A percentile compares a stretch with the other conserved stretches of the same genome.
Evolutionary conservation across 2,113 vertebrate species (phyloP).

Genomic region (Thermophis baileyi): DNA sequence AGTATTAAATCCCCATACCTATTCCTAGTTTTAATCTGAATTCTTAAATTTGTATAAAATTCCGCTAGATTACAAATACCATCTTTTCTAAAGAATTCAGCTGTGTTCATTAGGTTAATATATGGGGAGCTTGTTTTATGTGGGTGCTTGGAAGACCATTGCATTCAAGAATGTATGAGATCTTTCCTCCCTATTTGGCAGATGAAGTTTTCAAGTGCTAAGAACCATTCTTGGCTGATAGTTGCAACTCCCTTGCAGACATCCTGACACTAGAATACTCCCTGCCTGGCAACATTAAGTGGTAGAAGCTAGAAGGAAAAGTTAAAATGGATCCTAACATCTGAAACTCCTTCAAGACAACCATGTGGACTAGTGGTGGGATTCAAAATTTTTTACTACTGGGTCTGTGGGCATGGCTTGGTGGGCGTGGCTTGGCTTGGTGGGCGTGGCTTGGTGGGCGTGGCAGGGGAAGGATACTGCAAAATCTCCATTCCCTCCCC

Average conservation of each 20-base stretch:
- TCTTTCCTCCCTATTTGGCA: constrained; percentile 73
- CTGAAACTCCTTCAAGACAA: neutral
- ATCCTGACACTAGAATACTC: constrained; percentile 75
- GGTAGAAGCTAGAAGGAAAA: constrained; percentile 74
- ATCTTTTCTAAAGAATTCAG: constrained; percentile 66
- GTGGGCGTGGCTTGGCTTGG: no score
- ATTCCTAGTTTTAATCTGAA: neutral
- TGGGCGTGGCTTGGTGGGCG: no score
- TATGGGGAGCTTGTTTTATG: constrained; percentile 70
- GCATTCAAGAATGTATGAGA: constrained; percentile 72
- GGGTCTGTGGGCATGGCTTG: no score
- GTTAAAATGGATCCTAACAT: constrained; percentile 63
- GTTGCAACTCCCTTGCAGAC: constrained; percentile 70
- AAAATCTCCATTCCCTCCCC: no score
- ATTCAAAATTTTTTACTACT: no score
- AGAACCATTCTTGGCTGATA: constrained; percentile 72
- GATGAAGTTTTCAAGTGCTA: constrained; percentile 69
- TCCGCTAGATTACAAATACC: constrained; percentile 59
- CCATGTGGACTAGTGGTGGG: no score
- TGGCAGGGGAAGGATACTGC: no score
- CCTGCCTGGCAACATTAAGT: constrained; percentile 77
- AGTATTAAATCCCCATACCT: neutral
- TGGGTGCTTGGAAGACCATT: constrained; percentile 76
- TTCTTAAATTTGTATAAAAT: constrained; percentile 45
- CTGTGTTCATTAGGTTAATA: constrained; percentile 67